Percentiles rank a stretch among this genome's conserved stretches.
Evolutionary conservation across 2,113 vertebrate genomes (phyloP).

Genomic region (Ciconia stormi): DNA sequence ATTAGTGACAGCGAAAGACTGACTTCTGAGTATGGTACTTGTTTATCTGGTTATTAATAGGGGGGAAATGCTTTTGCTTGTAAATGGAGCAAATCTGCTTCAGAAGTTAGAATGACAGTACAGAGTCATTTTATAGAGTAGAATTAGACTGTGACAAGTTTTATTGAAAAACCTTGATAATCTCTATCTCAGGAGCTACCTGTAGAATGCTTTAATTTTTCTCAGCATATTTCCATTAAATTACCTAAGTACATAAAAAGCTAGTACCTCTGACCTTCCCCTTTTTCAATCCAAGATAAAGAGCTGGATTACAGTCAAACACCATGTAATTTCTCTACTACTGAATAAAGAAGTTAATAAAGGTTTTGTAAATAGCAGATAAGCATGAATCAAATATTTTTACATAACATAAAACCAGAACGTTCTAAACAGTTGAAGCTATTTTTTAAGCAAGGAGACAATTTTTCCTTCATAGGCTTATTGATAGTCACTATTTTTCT

Average conservation of each 20-base stretch:
- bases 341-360: slow-evolving; percentile 10
- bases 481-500: neutral
- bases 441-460: neutral
- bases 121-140: neutral
- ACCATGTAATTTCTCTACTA: slow-evolving; percentile 3
- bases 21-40: neutral
- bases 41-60: neutral
- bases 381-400: neutral
- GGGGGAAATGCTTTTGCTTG: neutral
- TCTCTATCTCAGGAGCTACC: neutral
- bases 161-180: neutral
- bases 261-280: neutral
- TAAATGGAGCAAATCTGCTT: neutral
- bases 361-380: slow-evolving; percentile 26
- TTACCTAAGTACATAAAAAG: neutral
- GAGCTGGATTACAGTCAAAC: slow-evolving; percentile 2
- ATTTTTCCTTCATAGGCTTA: neutral
- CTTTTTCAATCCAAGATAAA: slow-evolving; percentile 26
- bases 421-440: neutral
- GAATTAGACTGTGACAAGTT: neutral
- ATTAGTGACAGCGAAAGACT: neutral
- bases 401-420: neutral
- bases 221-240: slow-evolving; percentile 11
- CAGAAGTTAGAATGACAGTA: neutral
- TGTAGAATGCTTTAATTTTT: neutral